Conservation (phyloP, 2,888 invertebrate species). For the Catocala nupta region DNA sequence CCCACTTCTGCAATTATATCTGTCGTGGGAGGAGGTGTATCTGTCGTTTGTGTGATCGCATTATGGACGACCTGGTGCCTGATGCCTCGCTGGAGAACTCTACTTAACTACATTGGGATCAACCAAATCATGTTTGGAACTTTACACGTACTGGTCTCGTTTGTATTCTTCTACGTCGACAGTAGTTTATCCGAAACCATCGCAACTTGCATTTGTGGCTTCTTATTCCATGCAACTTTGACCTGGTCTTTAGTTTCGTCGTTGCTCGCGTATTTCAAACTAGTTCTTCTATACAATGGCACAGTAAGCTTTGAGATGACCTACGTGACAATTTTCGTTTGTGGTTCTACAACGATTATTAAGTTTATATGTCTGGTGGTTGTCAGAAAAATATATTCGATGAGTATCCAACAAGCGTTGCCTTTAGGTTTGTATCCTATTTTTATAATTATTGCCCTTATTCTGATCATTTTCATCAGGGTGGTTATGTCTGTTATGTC, state of each 20-base stretch:
- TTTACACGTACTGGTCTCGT: slow-evolving; percentile 28
- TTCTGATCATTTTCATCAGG: slow-evolving; percentile 38
- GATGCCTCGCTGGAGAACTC: slow-evolving; percentile 47
- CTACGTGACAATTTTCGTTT: neutral
- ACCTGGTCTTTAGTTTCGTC: slow-evolving; percentile 29
- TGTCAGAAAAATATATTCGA: neutral
- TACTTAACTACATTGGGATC: slow-evolving; percentile 48
- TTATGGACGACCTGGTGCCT: slow-evolving; percentile 48
- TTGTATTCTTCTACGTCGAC: too few relatives aligned
- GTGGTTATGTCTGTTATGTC: slow-evolving; percentile 41
- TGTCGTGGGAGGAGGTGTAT: neutral
- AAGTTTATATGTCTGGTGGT: neutral
- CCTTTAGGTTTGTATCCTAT: slow-evolving; percentile 5
- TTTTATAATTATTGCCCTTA: slow-evolving; percentile 31
- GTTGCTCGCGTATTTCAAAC: slow-evolving; percentile 33
- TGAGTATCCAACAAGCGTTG: accelerated
- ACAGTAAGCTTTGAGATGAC: neutral
- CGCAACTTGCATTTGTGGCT: neutral
- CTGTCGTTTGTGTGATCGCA: slow-evolving; percentile 4
- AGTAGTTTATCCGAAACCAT: neutral
- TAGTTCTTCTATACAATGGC: slow-evolving; percentile 30
- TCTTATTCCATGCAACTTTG: neutral
- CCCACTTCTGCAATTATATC: too few relatives aligned
- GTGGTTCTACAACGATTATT: neutral
- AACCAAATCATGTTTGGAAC: slow-evolving; percentile 45